These are phyloP conservation scores for Conistra vaccinii DNA, from an alignment of 2,888 invertebrate genomes.

Conservation along the genomic window DNA sequence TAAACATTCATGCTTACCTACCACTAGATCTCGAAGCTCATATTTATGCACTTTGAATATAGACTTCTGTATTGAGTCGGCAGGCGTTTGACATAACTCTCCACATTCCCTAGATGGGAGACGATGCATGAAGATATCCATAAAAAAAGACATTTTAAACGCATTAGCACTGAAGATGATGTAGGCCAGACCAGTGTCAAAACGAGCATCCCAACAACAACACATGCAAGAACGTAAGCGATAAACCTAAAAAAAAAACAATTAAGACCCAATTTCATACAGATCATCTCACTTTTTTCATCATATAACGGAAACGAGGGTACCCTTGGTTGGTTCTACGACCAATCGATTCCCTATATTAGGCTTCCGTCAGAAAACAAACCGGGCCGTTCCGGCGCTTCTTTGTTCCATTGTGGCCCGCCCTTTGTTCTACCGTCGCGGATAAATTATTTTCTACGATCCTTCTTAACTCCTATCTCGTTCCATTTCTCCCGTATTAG, in stretches of 20 bases:
- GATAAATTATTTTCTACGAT: constrained; percentile 90
- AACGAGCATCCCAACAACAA: neutral
- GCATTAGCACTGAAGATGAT: neutral
- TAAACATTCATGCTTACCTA: neutral
- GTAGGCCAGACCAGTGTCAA: neutral
- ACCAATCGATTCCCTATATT: constrained; percentile 88
- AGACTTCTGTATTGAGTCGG: neutral
- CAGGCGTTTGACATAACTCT: neutral
- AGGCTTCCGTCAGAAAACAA: constrained; percentile 88
- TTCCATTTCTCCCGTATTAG: constrained; percentile 90
- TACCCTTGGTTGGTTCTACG: constrained; percentile 80
- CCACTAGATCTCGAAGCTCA: neutral
- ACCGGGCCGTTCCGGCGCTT: constrained; percentile 82
- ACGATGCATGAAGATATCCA: neutral
- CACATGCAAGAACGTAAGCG: neutral
- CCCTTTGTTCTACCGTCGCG: constrained; percentile 88
- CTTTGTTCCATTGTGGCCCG: constrained; percentile 88
- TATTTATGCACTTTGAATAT: neutral
- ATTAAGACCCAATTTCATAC: constrained; percentile 61
- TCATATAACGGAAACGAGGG: constrained; percentile 78
- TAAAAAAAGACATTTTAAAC: neutral
- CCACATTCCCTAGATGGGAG: neutral
- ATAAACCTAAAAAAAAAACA: constrained; percentile 44
- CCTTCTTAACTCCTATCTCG: constrained; percentile 88
- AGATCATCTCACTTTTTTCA: constrained; percentile 71